Evolutionary conservation across 2,113 vertebrate genomes (phyloP).

Genomic region (Pollimyrus isidori): DNA sequence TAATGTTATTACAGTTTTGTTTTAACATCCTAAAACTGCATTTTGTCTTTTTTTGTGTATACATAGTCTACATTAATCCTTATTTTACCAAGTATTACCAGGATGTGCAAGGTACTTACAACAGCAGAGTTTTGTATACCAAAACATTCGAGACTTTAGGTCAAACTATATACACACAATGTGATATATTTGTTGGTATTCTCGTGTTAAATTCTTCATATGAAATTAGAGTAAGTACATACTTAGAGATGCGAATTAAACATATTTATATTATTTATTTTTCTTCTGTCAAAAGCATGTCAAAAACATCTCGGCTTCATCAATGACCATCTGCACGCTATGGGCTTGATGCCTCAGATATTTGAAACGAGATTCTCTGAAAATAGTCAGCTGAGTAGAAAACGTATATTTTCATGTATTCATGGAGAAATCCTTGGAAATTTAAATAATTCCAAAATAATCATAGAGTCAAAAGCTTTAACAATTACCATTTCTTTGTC

Average conservation of each 20-base stretch:
- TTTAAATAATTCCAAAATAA: background rate
- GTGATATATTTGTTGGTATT: background rate
- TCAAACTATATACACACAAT: background rate
- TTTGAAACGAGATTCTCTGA: background rate
- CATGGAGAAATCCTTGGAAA: background rate
- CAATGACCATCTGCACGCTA: background rate
- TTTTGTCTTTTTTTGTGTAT: background rate
- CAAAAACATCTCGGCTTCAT: background rate
- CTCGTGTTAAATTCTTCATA: background rate
- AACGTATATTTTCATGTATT: background rate
- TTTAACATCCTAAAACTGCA: background rate
- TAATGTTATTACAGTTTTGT: background rate
- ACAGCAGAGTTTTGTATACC: background rate
- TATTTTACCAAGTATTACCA: background rate
- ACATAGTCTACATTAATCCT: background rate
- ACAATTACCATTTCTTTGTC: background rate
- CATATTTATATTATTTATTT: background rate
- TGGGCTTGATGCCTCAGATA: background rate
- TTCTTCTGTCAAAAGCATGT: background rate
- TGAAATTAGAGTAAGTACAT: background rate
- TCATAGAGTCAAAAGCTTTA: background rate
- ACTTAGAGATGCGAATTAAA: background rate
- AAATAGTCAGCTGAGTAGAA: background rate
- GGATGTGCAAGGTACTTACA: background rate
- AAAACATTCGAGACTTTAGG: background rate